Percentiles rank a stretch among this genome's conserved stretches.
Evolutionary conservation across 2,797 vertebrate species (phyloP).

Genomic region (Acipenser oxyrinchus): DNA sequence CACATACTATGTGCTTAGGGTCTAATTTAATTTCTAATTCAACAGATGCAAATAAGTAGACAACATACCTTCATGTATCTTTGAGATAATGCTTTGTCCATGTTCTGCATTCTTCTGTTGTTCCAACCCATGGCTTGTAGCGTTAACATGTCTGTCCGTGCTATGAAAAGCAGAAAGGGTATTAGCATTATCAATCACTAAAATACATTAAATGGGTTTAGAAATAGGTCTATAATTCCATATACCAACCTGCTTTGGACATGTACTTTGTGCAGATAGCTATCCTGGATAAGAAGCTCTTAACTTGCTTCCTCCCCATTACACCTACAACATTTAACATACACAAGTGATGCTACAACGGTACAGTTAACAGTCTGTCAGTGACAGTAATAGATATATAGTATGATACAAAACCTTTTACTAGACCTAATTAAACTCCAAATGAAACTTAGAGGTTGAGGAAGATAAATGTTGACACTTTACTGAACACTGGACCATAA

Average conservation of each 20-base stretch:
- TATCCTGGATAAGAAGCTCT: constrained; percentile 1
- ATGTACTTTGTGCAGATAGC: constrained; percentile 17
- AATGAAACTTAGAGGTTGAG: too few relatives aligned
- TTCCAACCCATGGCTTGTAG: constrained; percentile 21
- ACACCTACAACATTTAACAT: too few relatives aligned
- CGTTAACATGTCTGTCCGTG: constrained; percentile 14
- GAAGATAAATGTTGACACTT: too few relatives aligned
- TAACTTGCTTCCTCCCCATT: constrained; percentile 14
- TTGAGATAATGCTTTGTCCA: neutral
- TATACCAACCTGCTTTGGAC: constrained; percentile 1
- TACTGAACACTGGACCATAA: too few relatives aligned
- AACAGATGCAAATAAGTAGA: too few relatives aligned
- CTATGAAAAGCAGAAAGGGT: constrained; percentile 14
- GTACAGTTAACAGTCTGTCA: too few relatives aligned
- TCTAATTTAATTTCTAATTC: too few relatives aligned
- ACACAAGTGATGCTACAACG: too few relatives aligned
- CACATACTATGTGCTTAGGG: too few relatives aligned
- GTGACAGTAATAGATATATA: too few relatives aligned
- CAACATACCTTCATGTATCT: constrained; percentile 1
- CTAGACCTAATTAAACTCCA: too few relatives aligned
- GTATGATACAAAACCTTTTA: too few relatives aligned
- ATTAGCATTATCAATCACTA: constrained; percentile 5
- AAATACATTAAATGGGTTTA: neutral
- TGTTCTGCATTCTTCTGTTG: neutral
- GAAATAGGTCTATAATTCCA: neutral